These are phyloP conservation scores for Chaetodon trifasciatus DNA, from an alignment of 2,797 vertebrate species.

Conservation along the genomic window DNA sequence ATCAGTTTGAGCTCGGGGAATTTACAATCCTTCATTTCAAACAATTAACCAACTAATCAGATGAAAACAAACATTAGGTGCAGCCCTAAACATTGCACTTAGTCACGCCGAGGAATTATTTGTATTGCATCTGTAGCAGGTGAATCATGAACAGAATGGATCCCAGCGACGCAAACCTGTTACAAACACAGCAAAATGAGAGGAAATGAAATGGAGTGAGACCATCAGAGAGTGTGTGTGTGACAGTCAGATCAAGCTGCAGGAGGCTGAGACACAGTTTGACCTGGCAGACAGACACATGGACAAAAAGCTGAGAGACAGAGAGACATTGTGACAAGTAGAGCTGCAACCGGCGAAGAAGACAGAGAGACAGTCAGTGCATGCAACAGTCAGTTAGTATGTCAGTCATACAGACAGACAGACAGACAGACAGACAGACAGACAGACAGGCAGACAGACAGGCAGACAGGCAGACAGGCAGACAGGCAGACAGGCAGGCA, in stretches of 20 bases:
- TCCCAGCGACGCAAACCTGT: neutral
- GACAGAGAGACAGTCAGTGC: conserved; percentile 7
- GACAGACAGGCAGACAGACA: neutral
- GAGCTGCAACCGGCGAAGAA: conserved; percentile 1
- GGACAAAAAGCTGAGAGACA: neutral
- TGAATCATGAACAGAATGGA: neutral
- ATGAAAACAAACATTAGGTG: too few relatives aligned
- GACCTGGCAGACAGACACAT: too few relatives aligned
- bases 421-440: neutral
- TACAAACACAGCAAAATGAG: neutral
- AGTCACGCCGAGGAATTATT: neutral
- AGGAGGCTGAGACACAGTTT: neutral
- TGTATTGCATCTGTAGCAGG: neutral
- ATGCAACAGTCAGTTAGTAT: conserved; percentile 11
- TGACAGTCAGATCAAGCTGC: neutral
- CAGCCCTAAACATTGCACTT: too few relatives aligned
- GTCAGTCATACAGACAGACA: conserved; percentile 26
- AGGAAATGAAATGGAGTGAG: neutral
- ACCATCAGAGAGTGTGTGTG: neutral
- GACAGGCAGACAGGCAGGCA: conserved; percentile 12
- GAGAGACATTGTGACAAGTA: neutral
- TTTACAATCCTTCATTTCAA: neutral
- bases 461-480: conserved; percentile 23
- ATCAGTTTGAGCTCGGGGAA: too few relatives aligned
- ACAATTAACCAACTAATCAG: too few relatives aligned